These are phyloP conservation scores for Macrosiphum euphorbiae DNA, from an alignment of 2,888 invertebrate species.

Conservation along the genomic window DNA sequence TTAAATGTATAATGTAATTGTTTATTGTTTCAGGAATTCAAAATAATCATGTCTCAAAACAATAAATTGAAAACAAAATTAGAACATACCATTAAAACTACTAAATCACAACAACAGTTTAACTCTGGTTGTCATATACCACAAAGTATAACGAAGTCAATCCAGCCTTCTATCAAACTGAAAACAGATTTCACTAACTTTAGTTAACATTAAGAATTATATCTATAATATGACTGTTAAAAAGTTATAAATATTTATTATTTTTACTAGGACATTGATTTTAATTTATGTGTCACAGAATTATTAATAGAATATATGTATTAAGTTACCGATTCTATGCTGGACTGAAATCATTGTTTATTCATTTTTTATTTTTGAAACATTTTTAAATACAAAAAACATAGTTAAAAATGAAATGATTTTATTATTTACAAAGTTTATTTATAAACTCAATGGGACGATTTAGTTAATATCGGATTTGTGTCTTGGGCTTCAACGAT, in stretches of 20 bases:
- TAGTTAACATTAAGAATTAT: constrained; percentile 38
- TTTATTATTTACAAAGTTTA: not conserved
- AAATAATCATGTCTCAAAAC: constrained; percentile 88
- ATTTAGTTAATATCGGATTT: too few relatives aligned
- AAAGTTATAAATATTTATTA: not conserved
- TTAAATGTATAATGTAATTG: not conserved
- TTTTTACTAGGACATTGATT: not conserved
- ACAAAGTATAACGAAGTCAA: constrained; percentile 71
- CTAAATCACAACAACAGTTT: constrained; percentile 75
- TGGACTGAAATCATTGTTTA: constrained; percentile 40
- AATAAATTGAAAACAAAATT: constrained; percentile 84
- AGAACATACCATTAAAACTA: constrained; percentile 86
- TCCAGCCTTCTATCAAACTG: constrained; percentile 84
- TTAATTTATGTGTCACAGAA: not conserved
- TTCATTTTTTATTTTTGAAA: not conserved
- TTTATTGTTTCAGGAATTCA: constrained; percentile 80
- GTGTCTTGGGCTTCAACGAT: too few relatives aligned
- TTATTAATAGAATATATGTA: constrained; percentile 35
- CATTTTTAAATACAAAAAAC: not conserved
- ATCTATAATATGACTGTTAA: constrained; percentile 23
- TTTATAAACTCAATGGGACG: too few relatives aligned
- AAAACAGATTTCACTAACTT: constrained; percentile 97
- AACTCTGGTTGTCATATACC: constrained; percentile 70
- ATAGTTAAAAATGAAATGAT: not conserved
- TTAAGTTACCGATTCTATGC: constrained; percentile 47